phyloP scores from a whole-genome alignment of 2,888 invertebrate species.

The Noctua pronuba region DNA sequence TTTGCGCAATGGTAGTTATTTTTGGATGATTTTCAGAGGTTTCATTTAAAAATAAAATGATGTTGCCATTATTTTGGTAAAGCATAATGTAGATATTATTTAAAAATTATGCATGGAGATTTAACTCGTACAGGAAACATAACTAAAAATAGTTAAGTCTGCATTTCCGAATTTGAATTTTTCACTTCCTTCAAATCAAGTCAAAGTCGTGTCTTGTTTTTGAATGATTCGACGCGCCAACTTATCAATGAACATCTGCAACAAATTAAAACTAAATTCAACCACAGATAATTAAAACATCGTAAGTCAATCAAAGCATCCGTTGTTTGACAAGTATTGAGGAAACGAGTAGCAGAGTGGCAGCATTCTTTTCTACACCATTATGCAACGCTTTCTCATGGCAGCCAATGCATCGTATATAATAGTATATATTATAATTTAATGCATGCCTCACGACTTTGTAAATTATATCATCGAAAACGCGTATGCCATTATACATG shows the following conservation, averaged over 20 bases:
- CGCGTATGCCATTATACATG: slow-evolving; percentile 46
- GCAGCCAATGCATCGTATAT: slow-evolving; percentile 49
- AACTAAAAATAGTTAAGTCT: neutral
- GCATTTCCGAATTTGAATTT: neutral
- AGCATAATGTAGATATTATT: neutral
- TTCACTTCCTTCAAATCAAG: neutral
- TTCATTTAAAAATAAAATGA: neutral
- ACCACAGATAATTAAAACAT: slow-evolving; percentile 36
- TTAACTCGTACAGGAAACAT: neutral
- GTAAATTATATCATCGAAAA: slow-evolving; percentile 66
- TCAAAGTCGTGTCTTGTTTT: neutral
- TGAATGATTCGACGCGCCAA: neutral
- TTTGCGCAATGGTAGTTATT: neutral
- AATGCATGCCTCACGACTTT: slow-evolving; percentile 53
- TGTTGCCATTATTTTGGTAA: neutral
- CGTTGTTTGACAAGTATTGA: slow-evolving; percentile 54
- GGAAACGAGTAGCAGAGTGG: slow-evolving; percentile 53
- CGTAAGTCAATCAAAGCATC: slow-evolving; percentile 44
- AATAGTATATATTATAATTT: slow-evolving; percentile 46
- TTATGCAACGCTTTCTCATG: slow-evolving; percentile 71
- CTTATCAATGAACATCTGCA: slow-evolving; percentile 14
- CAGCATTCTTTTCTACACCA: slow-evolving; percentile 59
- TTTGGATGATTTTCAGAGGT: neutral
- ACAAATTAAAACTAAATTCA: slow-evolving; percentile 17
- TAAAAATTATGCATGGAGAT: neutral